Percentiles rank a stretch among this genome's conserved stretches.
Evolutionary conservation across 2,888 invertebrate genomes (phyloP).

Genomic region (Nematopogon swammerdamellus): DNA sequence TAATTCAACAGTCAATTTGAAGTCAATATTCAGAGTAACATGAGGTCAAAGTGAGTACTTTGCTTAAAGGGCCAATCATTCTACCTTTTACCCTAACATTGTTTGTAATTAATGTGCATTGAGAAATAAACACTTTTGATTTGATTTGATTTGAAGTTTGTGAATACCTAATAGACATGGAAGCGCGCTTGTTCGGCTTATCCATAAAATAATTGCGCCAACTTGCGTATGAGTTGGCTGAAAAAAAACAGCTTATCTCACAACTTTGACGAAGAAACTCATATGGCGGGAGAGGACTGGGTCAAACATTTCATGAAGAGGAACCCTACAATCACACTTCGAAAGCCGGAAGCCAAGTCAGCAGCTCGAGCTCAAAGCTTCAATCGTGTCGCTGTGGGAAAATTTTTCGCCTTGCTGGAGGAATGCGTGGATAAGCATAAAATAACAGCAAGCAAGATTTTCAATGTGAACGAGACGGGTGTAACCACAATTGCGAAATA

Average conservation of each 20-base stretch:
- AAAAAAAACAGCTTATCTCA: neutral
- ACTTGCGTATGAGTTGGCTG: constrained; percentile 4
- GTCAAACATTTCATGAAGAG: constrained; percentile 11
- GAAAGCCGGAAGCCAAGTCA: constrained; percentile 13
- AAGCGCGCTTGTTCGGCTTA: constrained; percentile 1
- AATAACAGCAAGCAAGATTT: constrained; percentile 16
- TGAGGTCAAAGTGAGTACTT: too few species aligned
- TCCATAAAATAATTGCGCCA: neutral
- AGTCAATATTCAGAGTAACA: too few species aligned
- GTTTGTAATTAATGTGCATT: too few species aligned
- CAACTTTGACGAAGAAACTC: neutral
- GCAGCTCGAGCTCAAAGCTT: constrained; percentile 11
- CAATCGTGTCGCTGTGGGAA: constrained; percentile 9
- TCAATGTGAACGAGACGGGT: constrained; percentile 19
- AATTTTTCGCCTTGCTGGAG: constrained; percentile 13
- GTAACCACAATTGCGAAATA: constrained; percentile 15
- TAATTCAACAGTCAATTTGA: too few species aligned
- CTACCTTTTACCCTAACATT: too few species aligned
- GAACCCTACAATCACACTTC: constrained; percentile 11
- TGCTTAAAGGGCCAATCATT: too few species aligned
- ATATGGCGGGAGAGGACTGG: constrained; percentile 9
- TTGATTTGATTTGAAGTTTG: too few species aligned
- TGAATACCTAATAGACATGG: constrained; percentile 1
- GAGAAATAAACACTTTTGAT: too few species aligned
- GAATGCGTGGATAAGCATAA: constrained; percentile 13